Evolutionary conservation across 2,113 vertebrate species (phyloP).

Genomic region (Xiphophorus hellerii): DNA sequence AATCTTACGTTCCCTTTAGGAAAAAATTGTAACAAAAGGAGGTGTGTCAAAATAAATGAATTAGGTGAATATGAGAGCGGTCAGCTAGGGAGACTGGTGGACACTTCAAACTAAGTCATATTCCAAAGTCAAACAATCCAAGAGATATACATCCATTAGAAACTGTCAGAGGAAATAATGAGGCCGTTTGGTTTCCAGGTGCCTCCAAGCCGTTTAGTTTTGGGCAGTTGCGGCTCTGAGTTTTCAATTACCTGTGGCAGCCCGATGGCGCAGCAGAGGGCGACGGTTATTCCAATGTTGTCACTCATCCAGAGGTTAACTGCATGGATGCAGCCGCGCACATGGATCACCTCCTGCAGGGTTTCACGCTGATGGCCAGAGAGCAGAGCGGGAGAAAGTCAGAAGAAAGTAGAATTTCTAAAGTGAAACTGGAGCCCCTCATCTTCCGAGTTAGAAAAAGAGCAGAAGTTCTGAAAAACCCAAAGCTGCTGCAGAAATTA

Average conservation of each 20-base stretch:
- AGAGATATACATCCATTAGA: background rate
- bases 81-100: too few species aligned
- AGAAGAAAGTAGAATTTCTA: slow-evolving; percentile 4
- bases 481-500: background rate
- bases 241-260: slow-evolving; percentile 86
- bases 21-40: too few species aligned
- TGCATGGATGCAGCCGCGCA: slow-evolving; percentile 90
- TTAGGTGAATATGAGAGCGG: too few species aligned
- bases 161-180: background rate
- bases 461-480: background rate
- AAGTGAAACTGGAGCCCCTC: background rate
- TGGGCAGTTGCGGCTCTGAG: background rate
- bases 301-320: slow-evolving; percentile 91
- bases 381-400: slow-evolving; percentile 2
- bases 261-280: slow-evolving; percentile 84
- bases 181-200: too few species aligned
- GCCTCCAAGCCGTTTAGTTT: slow-evolving; percentile 6
- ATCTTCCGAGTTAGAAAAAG: background rate
- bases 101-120: too few species aligned
- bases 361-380: slow-evolving; percentile 81
- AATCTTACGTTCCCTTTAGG: too few species aligned
- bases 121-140: background rate
- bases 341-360: slow-evolving; percentile 82
- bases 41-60: too few species aligned
- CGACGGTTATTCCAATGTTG: slow-evolving; percentile 85